Evolutionary conservation across 2,888 invertebrate genomes (phyloP), one percentile per base, ranked within the genome.

Genomic region (Synanthedon myopaeformis): DNA sequence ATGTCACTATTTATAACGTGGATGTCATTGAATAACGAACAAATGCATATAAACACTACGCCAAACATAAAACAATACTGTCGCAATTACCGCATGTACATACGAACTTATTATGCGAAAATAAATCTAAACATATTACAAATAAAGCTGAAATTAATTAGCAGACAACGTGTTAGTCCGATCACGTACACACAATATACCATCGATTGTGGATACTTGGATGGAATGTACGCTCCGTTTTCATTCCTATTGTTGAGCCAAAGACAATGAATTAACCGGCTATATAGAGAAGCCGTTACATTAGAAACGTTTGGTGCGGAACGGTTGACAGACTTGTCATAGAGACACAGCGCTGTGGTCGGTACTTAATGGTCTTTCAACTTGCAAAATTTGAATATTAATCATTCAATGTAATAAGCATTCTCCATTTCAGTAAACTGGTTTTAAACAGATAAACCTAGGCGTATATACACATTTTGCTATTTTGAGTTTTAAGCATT

Each of bases 161-260:
- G 17, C 10, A 0, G 35, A 35, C 3, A 10, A 8, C 35, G 49
- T 17, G 12, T 35, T 23, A 67, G 61, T 66, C 66, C 50, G 57
- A 64, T 67, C 70, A 70, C 70, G 69, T 69, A 66, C 61, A 67
- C 55, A 67, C 55, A 66, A 69, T 68, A 67, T 68, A 61, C 64
- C 63, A 60, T 63, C 61, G 61, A 62, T 65, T 63, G 63, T 64
- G 65, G 64, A 66, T 62, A 65, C 66, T 60, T 57, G 60, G 61
- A 58, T 64, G 68, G 68, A 70, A 70, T 71, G 69, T 66, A 55
- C 60, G 64, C 58, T 63, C 67, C 66, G 58, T 66, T 65, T 67
- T 63, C 61, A 61, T 64, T 59, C 65, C 64, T 45, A 71, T 69
- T 71, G 70, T 71, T 61, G 56, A 53, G 57, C 13, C 11, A 35